These are phyloP conservation scores for Embidobia sp. DNA, from an alignment of 2,888 invertebrate species.

Conservation along the genomic window DNA sequence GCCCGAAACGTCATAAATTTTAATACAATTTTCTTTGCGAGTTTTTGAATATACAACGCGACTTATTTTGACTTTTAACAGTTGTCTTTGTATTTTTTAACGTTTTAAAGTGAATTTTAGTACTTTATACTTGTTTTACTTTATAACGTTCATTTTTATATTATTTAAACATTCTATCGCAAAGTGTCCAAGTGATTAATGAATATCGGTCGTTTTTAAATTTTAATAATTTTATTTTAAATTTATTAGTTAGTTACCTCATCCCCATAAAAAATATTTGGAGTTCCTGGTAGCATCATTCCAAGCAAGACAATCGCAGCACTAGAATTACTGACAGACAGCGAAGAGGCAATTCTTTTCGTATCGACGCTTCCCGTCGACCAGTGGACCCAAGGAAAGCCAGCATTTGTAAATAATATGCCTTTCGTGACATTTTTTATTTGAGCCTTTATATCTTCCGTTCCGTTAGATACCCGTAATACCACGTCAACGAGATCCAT, in stretches of 20 bases:
- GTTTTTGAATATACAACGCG: too few species aligned
- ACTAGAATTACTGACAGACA: constrained; percentile 84
- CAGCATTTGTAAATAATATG: constrained; percentile 84
- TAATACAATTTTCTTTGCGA: too few species aligned
- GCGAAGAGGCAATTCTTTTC: constrained; percentile 84
- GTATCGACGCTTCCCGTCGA: constrained; percentile 86
- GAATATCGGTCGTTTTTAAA: too few species aligned
- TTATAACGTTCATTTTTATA: too few species aligned
- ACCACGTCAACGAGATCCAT: constrained; percentile 89
- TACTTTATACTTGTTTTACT: too few species aligned
- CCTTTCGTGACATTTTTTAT: constrained; percentile 84
- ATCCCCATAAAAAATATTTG: constrained; percentile 95
- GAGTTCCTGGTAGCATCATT: constrained; percentile 92
- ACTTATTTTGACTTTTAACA: too few species aligned
- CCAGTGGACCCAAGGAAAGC: constrained; percentile 91
- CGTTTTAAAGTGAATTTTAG: too few species aligned
- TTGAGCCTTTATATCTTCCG: constrained; percentile 83
- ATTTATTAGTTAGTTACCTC: constrained; percentile 85
- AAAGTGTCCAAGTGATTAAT: too few species aligned
- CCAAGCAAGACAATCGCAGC: constrained; percentile 88
- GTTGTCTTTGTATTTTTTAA: too few species aligned
- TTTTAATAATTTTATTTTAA: too few species aligned
- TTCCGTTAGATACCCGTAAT: constrained; percentile 84
- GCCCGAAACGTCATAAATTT: too few species aligned
- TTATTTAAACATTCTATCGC: too few species aligned